A percentile compares a stretch with the other conserved stretches of the same genome.
Evolutionary conservation across 2,797 vertebrate species (phyloP).

Genomic region (Synaphobranchus kaupii): DNA sequence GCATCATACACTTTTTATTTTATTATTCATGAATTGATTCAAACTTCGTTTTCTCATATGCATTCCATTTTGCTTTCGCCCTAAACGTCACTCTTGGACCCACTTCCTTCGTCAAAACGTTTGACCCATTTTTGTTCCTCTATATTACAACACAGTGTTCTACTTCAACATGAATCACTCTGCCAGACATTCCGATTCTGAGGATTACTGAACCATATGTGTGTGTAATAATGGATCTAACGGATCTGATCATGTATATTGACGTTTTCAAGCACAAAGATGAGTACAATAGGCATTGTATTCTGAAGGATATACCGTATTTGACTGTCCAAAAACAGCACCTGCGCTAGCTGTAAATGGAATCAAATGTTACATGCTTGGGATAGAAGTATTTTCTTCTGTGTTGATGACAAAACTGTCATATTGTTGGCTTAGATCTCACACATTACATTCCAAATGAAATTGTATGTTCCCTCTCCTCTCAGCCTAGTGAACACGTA

Average conservation of each 20-base stretch:
- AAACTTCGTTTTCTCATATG: neutral
- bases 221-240: neutral
- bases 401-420: neutral
- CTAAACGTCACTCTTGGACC: neutral
- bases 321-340: neutral
- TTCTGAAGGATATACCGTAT: neutral
- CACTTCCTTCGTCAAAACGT: neutral
- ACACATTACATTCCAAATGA: neutral
- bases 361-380: neutral
- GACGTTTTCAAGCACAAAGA: neutral
- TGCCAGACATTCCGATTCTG: neutral
- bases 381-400: neutral
- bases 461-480: neutral
- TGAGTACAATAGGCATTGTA: neutral
- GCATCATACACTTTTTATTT: neutral
- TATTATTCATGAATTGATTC: neutral
- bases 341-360: neutral
- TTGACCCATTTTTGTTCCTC: no score
- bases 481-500: neutral
- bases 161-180: neutral
- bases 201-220: neutral
- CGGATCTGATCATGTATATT: neutral
- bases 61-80: neutral
- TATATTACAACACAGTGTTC: neutral
- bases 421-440: neutral